Conservation (phyloP, 2,113 vertebrate genomes). For the Pterocles orientalis region DNA sequence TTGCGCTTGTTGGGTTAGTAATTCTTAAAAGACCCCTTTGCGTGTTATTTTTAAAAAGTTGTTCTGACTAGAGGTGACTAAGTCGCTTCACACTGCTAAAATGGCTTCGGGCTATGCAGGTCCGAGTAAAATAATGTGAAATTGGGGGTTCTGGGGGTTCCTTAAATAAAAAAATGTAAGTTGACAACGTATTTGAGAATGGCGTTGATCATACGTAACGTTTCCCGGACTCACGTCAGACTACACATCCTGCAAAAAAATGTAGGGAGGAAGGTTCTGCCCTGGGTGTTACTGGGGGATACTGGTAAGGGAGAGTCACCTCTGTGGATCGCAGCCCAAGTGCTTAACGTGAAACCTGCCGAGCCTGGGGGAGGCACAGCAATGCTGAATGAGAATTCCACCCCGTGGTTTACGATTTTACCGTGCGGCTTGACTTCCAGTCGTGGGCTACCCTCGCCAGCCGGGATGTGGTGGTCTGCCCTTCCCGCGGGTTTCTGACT, state of each 20-base stretch:
- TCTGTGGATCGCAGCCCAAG: accelerated
- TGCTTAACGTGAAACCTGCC: not conserved
- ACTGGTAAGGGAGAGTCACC: not conserved
- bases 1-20: not conserved
- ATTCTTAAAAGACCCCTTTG: not conserved
- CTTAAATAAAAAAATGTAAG: not conserved
- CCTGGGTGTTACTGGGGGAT: accelerated
- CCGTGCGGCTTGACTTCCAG: not conserved
- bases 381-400: not conserved
- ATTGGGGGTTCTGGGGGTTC: not conserved
- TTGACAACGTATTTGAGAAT: not conserved
- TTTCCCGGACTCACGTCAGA: not conserved
- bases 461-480: not conserved
- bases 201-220: accelerated
- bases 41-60: not conserved
- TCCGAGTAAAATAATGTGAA: not conserved
- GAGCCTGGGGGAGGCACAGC: accelerated
- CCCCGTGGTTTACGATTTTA: accelerated
- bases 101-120: not conserved
- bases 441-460: not conserved
- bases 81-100: accelerated
- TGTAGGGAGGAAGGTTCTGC: not conserved
- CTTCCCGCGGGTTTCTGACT: accelerated
- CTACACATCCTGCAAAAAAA: not conserved
- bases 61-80: not conserved